A percentile compares a stretch with the other conserved stretches of the same genome.
phyloP scores from a whole-genome alignment of 1,140 invertebrate species.

The Microplitis demolitor region DNA sequence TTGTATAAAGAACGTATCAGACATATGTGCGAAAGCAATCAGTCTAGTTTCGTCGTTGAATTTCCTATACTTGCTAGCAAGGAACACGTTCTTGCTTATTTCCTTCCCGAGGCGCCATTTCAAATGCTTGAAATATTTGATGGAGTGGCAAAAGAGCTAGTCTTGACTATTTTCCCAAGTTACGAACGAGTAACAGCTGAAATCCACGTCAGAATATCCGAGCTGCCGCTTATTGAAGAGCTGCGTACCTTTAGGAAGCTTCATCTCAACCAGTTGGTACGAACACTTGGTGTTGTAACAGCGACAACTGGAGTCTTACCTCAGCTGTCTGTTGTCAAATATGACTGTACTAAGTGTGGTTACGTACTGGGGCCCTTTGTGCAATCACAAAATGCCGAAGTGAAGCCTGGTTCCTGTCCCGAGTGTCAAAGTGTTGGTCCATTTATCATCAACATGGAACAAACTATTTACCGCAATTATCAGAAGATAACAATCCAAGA shows the following conservation, averaged over 20 bases:
- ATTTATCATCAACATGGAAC: constrained; percentile 93
- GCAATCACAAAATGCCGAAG: constrained; percentile 90
- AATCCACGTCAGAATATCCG: constrained; percentile 93
- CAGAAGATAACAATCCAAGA: constrained; percentile 98
- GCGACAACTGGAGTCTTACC: constrained; percentile 94
- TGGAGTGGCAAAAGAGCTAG: constrained; percentile 93
- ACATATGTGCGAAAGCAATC: constrained; percentile 92
- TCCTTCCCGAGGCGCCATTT: constrained; percentile 94
- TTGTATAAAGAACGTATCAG: constrained; percentile 93
- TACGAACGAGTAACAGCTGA: constrained; percentile 93
- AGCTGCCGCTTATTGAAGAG: constrained; percentile 95
- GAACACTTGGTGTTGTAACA: constrained; percentile 95
- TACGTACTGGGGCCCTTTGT: constrained; percentile 95
- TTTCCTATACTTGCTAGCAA: constrained; percentile 88
- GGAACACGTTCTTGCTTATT: constrained; percentile 94
- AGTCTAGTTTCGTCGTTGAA: constrained; percentile 91
- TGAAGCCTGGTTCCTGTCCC: constrained; percentile 94
- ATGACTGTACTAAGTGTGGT: constrained; percentile 96
- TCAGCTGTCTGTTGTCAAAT: constrained; percentile 94
- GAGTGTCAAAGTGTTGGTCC: constrained; percentile 97
- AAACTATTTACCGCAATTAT: constrained; percentile 98
- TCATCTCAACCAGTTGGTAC: constrained; percentile 93
- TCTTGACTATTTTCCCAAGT: constrained; percentile 92
- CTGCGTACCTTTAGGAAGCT: constrained; percentile 92
- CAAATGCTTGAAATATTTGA: constrained; percentile 97